A percentile compares a stretch with the other conserved stretches of the same genome.
Evolutionary conservation across 2,113 vertebrate species (phyloP).

Genomic region (Camelus bactrianus): DNA sequence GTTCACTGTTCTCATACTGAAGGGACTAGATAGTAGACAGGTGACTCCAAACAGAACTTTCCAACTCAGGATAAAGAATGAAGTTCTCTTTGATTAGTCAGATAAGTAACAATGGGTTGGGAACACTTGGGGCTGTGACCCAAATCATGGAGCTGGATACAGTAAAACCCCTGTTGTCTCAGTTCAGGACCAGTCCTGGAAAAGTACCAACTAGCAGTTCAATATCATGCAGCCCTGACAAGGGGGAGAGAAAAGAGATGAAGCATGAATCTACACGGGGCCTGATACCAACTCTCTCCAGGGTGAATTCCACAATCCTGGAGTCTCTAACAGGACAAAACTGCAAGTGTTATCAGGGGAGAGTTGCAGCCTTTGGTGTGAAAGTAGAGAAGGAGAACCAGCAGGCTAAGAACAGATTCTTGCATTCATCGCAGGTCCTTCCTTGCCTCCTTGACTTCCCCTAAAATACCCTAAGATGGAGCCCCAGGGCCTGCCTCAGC

Average conservation of each 20-base stretch:
- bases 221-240: neutral
- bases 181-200: neutral
- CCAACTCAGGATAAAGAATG: neutral
- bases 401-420: neutral
- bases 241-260: neutral
- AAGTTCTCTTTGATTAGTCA: neutral
- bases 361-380: neutral
- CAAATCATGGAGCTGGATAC: neutral
- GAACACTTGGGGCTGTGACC: neutral
- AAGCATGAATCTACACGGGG: neutral
- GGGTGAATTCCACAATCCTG: neutral
- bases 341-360: neutral
- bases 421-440: neutral
- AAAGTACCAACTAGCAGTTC: neutral
- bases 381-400: neutral
- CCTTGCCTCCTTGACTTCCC: neutral
- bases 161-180: neutral
- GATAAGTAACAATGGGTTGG: neutral
- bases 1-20: neutral
- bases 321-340: neutral
- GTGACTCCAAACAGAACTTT: neutral
- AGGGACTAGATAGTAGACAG: neutral
- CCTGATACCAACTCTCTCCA: neutral
- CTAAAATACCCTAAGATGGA: neutral
- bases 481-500: neutral